Percentiles rank a stretch among this genome's conserved stretches.
Evolutionary conservation across 2,888 invertebrate genomes (phyloP).

Genomic region (Dryobotodes eremita): DNA sequence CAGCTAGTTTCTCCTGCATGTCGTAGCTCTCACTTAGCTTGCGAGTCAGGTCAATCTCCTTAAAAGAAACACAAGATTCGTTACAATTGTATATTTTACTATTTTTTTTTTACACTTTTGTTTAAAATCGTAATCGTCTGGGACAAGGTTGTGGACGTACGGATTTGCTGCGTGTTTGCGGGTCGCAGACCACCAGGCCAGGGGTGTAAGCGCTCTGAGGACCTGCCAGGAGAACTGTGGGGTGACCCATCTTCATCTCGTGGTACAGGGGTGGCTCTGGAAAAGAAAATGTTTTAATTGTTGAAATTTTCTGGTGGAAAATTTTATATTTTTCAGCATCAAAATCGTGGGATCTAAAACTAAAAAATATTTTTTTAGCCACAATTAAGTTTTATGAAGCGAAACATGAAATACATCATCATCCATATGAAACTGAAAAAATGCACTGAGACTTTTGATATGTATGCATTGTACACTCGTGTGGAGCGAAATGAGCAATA

Average conservation of each 20-base stretch:
- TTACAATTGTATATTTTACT: conserved; percentile 62
- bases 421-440: background rate
- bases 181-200: conserved; percentile 66
- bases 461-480: background rate
- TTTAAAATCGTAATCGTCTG: conserved; percentile 29
- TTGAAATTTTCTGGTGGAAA: background rate
- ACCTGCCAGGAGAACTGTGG: conserved; percentile 76
- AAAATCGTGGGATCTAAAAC: background rate
- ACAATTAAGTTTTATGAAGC: background rate
- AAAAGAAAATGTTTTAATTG: background rate
- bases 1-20: conserved; percentile 92
- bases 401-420: background rate
- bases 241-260: conserved; percentile 82
- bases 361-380: background rate
- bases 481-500: background rate
- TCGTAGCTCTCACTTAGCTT: conserved; percentile 92
- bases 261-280: conserved; percentile 78
- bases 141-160: conserved; percentile 77
- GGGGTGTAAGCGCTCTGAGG: conserved; percentile 55
- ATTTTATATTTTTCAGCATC: background rate
- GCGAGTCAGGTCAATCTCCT: conserved; percentile 88
- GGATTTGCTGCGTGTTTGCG: conserved; percentile 82
- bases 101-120: conserved; percentile 45
- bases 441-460: background rate
- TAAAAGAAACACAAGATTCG: conserved; percentile 70